Base-by-base conservation (phyloP, 2,797 vertebrate species). In the Hypotaenidia okinawae region DNA sequence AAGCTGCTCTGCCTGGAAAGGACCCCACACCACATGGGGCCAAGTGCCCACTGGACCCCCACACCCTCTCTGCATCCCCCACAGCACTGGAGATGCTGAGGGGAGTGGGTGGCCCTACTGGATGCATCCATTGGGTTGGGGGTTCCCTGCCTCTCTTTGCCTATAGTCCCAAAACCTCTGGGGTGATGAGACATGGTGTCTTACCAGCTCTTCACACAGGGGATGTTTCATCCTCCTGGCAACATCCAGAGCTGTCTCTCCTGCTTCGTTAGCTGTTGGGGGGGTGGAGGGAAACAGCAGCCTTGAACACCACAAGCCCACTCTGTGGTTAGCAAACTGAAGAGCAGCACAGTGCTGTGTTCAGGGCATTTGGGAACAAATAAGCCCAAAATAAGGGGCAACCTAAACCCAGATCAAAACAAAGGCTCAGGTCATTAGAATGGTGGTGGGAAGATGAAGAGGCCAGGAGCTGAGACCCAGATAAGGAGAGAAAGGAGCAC, bases 121-220 rank as follows among this genome's bases (percentile, higher is more conserved):
- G 25, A 57, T 2, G 3, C 1, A 1, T 59, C 21, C 6, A 37
- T 14, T 3, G 7, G 18, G n/a, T 7, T 12, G 22, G 1, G 2
- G 7, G 39, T 55, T 22, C 37, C 43, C 35, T 1, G 1, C 18
- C 1, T 2, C 37, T 23, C 25, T 35, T 33, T 75, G 69, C 32
- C 11, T 8, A 16, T 25, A 18, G 13, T 41, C 43, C 45, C 13
- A 24, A 49, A 72, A 52, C 11, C 2, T 2, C 49, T 32, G 55
- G 16, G 13, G 55, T 61, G 68, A 33, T 52, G 68, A 43, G 27
- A 24, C 35, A 35, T 6, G 2, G 8, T 57, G 10, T 93, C 97
- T 95, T 98, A 99, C 98, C 98, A 99, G 95, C 41, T 98, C 97
- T 95, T 98, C 98, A 95, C 99, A 99, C 30, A 98, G 94, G 28